A percentile compares a stretch with the other conserved stretches of the same genome.
Evolutionary conservation across 2,888 invertebrate species (phyloP).

Genomic region (Abrostola tripartita): DNA sequence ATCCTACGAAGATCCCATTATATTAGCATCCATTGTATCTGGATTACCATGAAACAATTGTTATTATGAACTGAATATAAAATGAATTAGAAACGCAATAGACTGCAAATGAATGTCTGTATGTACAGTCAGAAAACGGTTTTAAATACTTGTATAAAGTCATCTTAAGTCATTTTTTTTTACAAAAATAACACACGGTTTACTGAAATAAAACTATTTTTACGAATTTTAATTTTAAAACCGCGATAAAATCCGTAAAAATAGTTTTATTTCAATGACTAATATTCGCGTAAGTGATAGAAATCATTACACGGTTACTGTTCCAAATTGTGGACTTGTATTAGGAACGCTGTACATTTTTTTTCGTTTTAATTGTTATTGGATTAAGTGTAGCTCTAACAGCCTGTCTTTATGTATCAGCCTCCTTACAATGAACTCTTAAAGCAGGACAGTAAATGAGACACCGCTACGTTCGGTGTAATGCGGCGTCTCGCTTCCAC

Average conservation of each 20-base stretch:
- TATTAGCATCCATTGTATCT: conserved; percentile 23
- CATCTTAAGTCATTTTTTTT: conserved; percentile 29
- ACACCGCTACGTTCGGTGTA: no score
- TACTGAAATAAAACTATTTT: no score
- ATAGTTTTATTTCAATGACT: no score
- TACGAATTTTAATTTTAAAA: no score
- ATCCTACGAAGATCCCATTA: conserved; percentile 8
- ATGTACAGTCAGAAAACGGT: conserved; percentile 6
- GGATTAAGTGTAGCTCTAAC: neutral
- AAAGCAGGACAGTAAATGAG: no score
- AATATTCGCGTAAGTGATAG: no score
- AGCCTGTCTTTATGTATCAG: neutral
- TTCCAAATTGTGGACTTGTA: neutral
- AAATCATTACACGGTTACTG: no score
- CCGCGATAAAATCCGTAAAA: no score
- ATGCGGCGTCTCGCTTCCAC: no score
- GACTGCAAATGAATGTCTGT: conserved; percentile 23
- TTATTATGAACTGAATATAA: conserved; percentile 15
- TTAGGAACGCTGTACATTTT: neutral
- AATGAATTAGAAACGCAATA: conserved; percentile 24
- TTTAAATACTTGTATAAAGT: conserved; percentile 26
- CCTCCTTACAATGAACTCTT: no score
- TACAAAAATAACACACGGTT: conserved; percentile 4
- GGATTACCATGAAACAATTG: conserved; percentile 30
- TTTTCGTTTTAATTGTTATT: neutral